Conservation (phyloP, 2,888 invertebrate genomes). For the Lapara coniferarum region DNA sequence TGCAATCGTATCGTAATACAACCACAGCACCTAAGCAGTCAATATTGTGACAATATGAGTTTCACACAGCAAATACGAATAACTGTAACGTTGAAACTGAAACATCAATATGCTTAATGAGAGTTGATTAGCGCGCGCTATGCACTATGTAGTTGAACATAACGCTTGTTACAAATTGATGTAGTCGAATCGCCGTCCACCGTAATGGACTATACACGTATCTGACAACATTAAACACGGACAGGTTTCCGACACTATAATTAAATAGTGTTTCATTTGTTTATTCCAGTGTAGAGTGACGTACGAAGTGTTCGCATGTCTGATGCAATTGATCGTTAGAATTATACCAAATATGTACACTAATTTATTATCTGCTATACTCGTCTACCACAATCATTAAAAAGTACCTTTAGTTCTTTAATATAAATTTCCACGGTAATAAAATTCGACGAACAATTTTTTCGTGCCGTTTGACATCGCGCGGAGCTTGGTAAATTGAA, state of each 20-base stretch:
- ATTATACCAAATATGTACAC: not conserved
- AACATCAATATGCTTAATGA: constrained; percentile 70
- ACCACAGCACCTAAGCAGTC: not conserved
- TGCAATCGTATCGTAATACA: too few species aligned
- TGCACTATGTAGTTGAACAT: constrained; percentile 51
- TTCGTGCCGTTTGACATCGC: constrained; percentile 12
- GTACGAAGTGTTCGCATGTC: constrained; percentile 4
- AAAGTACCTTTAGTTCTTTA: not conserved
- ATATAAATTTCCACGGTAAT: constrained; percentile 8
- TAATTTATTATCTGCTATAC: not conserved
- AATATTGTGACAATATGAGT: constrained; percentile 50
- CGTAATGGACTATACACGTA: constrained; percentile 24
- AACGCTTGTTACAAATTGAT: constrained; percentile 28
- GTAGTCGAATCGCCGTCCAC: constrained; percentile 21
- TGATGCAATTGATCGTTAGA: constrained; percentile 10
- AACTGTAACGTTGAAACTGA: constrained; percentile 64
- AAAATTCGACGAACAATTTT: constrained; percentile 1
- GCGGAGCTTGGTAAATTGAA: constrained; percentile 44
- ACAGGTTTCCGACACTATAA: constrained; percentile 23
- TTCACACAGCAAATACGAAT: constrained; percentile 54
- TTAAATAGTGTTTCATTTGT: constrained; percentile 23
- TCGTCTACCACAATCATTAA: not conserved
- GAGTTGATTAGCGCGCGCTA: constrained; percentile 65
- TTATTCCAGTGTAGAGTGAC: not conserved
- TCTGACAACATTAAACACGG: constrained; percentile 33